Evolutionary conservation across 2,797 vertebrate species (phyloP).

Genomic region (Hoplostethus mediterraneus): DNA sequence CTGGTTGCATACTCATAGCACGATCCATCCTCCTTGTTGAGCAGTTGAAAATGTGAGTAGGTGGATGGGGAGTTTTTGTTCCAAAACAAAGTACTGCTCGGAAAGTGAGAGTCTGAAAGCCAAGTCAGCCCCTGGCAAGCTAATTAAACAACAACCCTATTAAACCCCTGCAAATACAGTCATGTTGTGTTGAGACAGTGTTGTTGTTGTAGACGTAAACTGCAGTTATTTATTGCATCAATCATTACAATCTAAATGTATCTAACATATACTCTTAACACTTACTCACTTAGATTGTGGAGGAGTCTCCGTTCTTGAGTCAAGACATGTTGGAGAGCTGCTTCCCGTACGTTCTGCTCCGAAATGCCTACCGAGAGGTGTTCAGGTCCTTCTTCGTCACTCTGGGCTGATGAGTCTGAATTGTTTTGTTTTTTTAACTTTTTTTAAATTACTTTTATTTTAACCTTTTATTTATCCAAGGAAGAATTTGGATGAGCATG

Average conservation of each 20-base stretch:
- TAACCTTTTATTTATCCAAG: conserved; percentile 9
- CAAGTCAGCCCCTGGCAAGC: no score
- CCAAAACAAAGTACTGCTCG: not conserved
- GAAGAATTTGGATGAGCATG: no score
- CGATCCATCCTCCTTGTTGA: no score
- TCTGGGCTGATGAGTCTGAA: conserved; percentile 67
- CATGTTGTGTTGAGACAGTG: no score
- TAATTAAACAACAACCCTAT: no score
- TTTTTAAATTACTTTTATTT: not conserved
- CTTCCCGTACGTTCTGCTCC: conserved; percentile 93
- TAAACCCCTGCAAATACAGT: no score
- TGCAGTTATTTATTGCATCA: not conserved
- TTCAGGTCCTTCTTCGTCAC: conserved; percentile 81
- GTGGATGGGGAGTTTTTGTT: not conserved
- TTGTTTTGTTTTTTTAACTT: not conserved
- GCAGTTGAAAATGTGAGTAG: no score
- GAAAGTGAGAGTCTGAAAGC: not conserved
- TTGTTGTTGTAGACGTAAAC: not conserved
- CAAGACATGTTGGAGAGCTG: conserved; percentile 94
- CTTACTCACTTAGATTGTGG: conserved; percentile 86
- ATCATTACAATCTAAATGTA: not conserved
- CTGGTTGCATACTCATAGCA: no score
- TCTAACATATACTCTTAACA: not conserved
- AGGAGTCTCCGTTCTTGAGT: conserved; percentile 92
- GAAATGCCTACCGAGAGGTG: conserved; percentile 94